Evolutionary conservation across 2,113 vertebrate genomes (phyloP).

Genomic region (Cyprinodon brontotheroides): DNA sequence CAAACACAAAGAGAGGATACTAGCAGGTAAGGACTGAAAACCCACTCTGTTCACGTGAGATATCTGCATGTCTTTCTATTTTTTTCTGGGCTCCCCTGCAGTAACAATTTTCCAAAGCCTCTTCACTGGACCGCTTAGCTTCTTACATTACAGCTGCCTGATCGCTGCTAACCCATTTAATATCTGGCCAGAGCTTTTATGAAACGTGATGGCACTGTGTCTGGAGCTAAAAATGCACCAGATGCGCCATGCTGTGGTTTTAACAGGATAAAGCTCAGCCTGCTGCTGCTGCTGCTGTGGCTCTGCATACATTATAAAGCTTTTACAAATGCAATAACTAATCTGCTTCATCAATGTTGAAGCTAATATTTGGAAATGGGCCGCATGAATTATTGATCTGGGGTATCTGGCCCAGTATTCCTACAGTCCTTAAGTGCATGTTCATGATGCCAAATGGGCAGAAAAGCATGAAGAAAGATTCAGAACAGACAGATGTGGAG

Average conservation of each 20-base stretch:
- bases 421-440: conserved; percentile 20
- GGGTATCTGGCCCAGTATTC: conserved; percentile 31
- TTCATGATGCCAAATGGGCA: conserved; percentile 21
- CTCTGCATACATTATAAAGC: conserved; percentile 28
- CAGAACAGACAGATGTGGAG: neutral
- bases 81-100: conserved; percentile 39
- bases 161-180: conserved; percentile 9
- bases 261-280: conserved; percentile 29
- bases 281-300: conserved; percentile 18
- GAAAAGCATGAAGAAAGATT: conserved; percentile 23
- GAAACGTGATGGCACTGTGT: neutral
- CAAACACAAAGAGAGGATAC: conserved; percentile 86
- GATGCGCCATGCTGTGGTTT: conserved; percentile 57
- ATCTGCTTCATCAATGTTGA: conserved; percentile 28
- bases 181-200: conserved; percentile 8
- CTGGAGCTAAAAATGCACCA: conserved; percentile 37
- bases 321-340: conserved; percentile 20
- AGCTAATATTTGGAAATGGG: conserved; percentile 40
- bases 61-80: conserved; percentile 16
- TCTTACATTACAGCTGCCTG: conserved; percentile 7
- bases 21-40: conserved; percentile 83
- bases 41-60: conserved; percentile 16
- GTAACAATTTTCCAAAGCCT: conserved; percentile 26
- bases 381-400: conserved; percentile 64
- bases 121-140: neutral